Evolutionary conservation across 2,113 vertebrate species (phyloP).

Genomic region (zebrafish (Danio rerio)): GRCz12tu NC_133178.1:20537501-20538000

Average conservation of each 20-base stretch:
- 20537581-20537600: background rate
- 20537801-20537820: constrained; percentile 15
- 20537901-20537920: background rate
- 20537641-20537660: constrained; percentile 12
- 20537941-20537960: constrained; percentile 11
- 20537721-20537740: constrained; percentile 7
- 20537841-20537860: constrained; percentile 25
- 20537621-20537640: constrained; percentile 21
- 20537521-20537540: background rate
- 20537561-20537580: constrained; percentile 17
- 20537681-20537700: constrained; percentile 8
- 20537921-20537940: background rate
- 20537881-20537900: constrained; percentile 12
- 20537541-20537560: background rate
- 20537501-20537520: constrained; percentile 51
- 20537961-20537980: constrained; percentile 6
- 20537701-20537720: constrained; percentile 23
- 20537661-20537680: background rate
- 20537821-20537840: constrained; percentile 30
- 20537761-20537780: background rate
- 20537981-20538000: background rate
- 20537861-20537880: constrained; percentile 39
- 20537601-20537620: background rate
- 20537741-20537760: background rate
- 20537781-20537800: constrained; percentile 4